Percentiles rank a stretch among this genome's conserved stretches.
Conservation (phyloP, 1,140 invertebrate genomes). For the Cecropterus lyciades region DNA sequence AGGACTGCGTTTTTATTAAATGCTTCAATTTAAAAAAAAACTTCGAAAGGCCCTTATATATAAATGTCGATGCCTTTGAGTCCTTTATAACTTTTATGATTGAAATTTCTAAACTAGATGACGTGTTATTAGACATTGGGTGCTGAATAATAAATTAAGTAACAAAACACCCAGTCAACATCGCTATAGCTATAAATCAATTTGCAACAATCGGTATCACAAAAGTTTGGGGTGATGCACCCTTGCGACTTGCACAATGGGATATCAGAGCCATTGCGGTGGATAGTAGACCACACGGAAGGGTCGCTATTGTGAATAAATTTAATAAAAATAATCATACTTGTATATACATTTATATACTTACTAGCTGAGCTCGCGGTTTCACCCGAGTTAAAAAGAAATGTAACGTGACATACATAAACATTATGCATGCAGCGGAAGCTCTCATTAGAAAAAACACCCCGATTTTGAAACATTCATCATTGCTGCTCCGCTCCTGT, state of each 20-base stretch:
- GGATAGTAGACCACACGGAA: conserved; percentile 33
- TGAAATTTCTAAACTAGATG: not conserved
- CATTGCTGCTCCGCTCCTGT: too few species aligned
- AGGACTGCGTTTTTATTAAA: too few species aligned
- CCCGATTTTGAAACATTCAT: too few species aligned
- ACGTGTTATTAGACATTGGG: conserved; percentile 1
- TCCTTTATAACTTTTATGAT: not conserved
- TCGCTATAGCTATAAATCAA: conserved; percentile 31
- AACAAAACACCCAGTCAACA: conserved; percentile 37
- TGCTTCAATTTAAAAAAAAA: too few species aligned
- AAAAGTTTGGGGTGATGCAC: conserved; percentile 3
- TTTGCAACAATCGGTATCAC: conserved; percentile 30
- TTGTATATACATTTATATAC: conserved; percentile 8
- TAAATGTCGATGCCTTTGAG: not conserved
- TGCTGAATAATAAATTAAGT: conserved; percentile 38
- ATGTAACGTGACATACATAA: too few species aligned
- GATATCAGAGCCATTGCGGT: conserved; percentile 37
- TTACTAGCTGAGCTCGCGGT: too few species aligned
- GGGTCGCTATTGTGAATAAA: conserved; percentile 22
- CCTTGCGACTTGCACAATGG: conserved; percentile 37
- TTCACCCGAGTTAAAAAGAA: too few species aligned
- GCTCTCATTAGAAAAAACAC: too few species aligned
- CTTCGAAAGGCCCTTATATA: too few species aligned
- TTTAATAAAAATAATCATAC: conserved; percentile 19
- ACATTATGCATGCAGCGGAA: too few species aligned